phyloP scores from a whole-genome alignment of 2,888 invertebrate species.

The Mesorhabditis sp. region DNA sequence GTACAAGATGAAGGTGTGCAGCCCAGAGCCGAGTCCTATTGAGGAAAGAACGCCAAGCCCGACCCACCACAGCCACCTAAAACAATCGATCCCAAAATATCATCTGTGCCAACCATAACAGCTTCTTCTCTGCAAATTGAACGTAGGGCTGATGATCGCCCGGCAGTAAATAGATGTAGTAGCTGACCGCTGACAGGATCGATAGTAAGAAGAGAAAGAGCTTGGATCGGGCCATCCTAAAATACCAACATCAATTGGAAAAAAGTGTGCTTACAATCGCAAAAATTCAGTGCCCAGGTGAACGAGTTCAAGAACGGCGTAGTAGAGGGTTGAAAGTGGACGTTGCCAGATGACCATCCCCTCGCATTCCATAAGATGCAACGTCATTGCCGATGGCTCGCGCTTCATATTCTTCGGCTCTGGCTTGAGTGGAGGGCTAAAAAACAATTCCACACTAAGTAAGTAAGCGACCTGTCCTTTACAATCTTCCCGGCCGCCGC shows the following conservation, averaged over 20 bases:
- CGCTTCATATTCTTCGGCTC: slow-evolving; percentile 20
- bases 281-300: slow-evolving; percentile 30
- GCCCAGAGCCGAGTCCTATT: slow-evolving; percentile 91
- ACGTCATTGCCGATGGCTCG: slow-evolving; percentile 42
- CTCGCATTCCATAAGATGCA: slow-evolving; percentile 54
- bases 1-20: slow-evolving; percentile 96
- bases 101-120: slow-evolving; percentile 68
- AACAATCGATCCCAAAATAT: background rate
- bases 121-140: slow-evolving; percentile 50
- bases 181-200: slow-evolving; percentile 34
- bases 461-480: too few species aligned
- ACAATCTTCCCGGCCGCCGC: too few species aligned
- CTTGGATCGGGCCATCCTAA: slow-evolving; percentile 56
- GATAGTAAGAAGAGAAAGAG: slow-evolving; percentile 32
- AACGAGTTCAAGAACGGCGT: slow-evolving; percentile 58
- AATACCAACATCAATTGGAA: slow-evolving; percentile 15
- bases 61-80: slow-evolving; percentile 68
- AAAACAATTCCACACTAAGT: too few species aligned
- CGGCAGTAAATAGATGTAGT: slow-evolving; percentile 56
- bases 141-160: slow-evolving; percentile 58
- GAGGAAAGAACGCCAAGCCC: slow-evolving; percentile 91
- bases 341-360: slow-evolving; percentile 59
- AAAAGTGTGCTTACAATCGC: slow-evolving; percentile 16
- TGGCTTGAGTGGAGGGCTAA: too few species aligned
- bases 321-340: slow-evolving; percentile 59